Percentiles rank a stretch among this genome's conserved stretches.
phyloP scores from a whole-genome alignment of 2,113 vertebrate genomes.

The Hemicordylus capensis region DNA sequence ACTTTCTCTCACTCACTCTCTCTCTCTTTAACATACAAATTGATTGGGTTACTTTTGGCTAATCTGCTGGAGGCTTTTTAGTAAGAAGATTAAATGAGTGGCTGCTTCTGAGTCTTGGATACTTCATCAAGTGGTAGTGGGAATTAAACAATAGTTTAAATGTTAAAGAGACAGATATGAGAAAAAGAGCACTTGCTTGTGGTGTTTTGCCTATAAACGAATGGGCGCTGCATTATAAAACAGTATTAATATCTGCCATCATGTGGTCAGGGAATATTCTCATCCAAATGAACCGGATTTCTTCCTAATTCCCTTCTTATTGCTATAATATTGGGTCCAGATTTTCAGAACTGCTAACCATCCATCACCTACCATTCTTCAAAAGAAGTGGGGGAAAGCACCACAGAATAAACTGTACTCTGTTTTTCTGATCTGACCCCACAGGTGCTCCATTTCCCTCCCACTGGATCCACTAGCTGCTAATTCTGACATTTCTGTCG shows the following conservation, averaged over 20 bases:
- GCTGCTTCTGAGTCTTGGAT: conserved; percentile 30
- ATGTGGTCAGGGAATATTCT: neutral
- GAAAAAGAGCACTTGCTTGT: conserved; percentile 21
- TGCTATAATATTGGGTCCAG: neutral
- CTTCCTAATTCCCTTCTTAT: conserved; percentile 22
- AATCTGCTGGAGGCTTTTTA: conserved; percentile 33
- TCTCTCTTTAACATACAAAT: conserved; percentile 31
- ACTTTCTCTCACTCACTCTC: neutral
- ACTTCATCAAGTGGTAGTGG: conserved; percentile 21
- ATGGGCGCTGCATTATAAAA: neutral
- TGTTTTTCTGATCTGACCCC: neutral
- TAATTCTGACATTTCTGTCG: neutral
- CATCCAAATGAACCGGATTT: neutral
- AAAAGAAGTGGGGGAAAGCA: neutral
- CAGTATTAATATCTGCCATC: neutral
- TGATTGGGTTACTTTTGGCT: conserved; percentile 16
- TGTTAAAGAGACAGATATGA: conserved; percentile 22
- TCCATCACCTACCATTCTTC: neutral
- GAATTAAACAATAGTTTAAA: conserved; percentile 37
- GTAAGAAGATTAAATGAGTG: conserved; percentile 33
- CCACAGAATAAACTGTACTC: neutral
- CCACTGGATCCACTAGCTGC: neutral
- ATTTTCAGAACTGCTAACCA: neutral
- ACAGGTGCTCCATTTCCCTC: neutral
- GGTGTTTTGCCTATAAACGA: conserved; percentile 20